Evolutionary conservation across 1,140 invertebrate genomes (phyloP).

Genomic region (Wiebesia pumilae): DNA sequence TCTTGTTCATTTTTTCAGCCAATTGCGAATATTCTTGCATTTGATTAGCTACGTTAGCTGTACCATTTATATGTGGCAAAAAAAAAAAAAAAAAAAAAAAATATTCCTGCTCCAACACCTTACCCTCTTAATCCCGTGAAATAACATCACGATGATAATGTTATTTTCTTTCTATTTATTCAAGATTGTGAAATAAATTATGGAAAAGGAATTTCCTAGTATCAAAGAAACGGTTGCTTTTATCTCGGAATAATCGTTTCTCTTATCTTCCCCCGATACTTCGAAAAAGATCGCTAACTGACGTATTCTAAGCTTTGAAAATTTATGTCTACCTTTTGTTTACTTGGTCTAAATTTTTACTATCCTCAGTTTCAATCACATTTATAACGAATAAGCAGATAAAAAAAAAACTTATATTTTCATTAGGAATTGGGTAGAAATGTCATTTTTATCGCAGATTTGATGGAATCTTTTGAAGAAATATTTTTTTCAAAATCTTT

Average conservation of each 20-base stretch:
- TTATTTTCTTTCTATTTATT: constrained; percentile 20
- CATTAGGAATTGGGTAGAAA: not conserved
- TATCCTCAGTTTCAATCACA: not conserved
- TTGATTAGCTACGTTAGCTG: not conserved
- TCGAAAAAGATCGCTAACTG: constrained; percentile 40
- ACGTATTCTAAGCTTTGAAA: constrained; percentile 20
- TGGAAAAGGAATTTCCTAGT: constrained; percentile 37
- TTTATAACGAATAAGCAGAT: not conserved
- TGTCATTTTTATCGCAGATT: not conserved
- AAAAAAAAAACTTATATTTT: not conserved
- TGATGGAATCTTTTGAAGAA: not conserved
- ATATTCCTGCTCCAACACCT: not conserved
- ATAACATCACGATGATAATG: not conserved
- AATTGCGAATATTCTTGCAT: not conserved
- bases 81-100: too few species aligned
- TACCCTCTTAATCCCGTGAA: not conserved
- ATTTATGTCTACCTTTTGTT: constrained; percentile 29
- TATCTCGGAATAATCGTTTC: constrained; percentile 40
- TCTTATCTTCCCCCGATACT: constrained; percentile 33
- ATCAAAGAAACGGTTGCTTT: constrained; percentile 22
- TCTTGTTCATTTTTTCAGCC: not conserved
- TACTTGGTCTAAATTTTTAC: constrained; percentile 34
- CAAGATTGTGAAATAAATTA: constrained; percentile 27
- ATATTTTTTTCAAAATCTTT: not conserved
- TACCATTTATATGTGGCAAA: constrained; percentile 4